Base-by-base conservation (phyloP, 2,888 invertebrate genomes). In the Octonoba sinensis region DNA sequence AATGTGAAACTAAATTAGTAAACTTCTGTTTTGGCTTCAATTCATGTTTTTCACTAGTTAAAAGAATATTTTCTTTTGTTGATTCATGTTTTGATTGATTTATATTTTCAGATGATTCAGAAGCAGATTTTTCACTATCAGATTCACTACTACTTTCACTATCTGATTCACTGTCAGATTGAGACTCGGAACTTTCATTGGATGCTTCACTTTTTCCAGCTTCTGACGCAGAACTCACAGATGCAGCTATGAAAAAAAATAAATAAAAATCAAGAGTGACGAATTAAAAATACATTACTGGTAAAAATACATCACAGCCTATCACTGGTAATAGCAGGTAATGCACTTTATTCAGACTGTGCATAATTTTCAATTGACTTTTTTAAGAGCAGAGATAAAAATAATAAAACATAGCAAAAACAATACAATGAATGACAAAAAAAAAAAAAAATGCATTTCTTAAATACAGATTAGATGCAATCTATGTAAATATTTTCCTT, bases 91-190 rank as follows among this genome's bases (percentile, higher is more conserved):
- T 47, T 15, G 13, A 6, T n/a, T 73, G 73, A 62, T 11, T 22
- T 47, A 49, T 64, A 67, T 49, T 79, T 16, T 66, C 72, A 44
- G 15, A 65, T 11, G 72, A 66, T 82, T 84, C 66, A 51, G 81
- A 75, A 11, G 44, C 74, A 0, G 87, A 87, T 69, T 86, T 88
- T 87, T 77, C 89, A 87, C 86, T 85, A 84, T 82, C 86, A 54
- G 85, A 85, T 64, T 85, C 86, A 84, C 84, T 85, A 44, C 85
- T 85, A 22, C 84, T 85, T 76, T 83, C 86, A 69, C 84, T 85
- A 60, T 79, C 85, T 83, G 84, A 85, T 67, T 72, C 71, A 78
- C 59, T 59, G 60, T 84, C 84, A 67, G 78, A 73, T 78, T 85
- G 82, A 83, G 82, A 84, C 71, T 59, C 78, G 72, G 83, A 71